These are phyloP conservation scores for Sus cebifrons DNA, from an alignment of 2,797 vertebrate genomes.

Conservation along the genomic window DNA sequence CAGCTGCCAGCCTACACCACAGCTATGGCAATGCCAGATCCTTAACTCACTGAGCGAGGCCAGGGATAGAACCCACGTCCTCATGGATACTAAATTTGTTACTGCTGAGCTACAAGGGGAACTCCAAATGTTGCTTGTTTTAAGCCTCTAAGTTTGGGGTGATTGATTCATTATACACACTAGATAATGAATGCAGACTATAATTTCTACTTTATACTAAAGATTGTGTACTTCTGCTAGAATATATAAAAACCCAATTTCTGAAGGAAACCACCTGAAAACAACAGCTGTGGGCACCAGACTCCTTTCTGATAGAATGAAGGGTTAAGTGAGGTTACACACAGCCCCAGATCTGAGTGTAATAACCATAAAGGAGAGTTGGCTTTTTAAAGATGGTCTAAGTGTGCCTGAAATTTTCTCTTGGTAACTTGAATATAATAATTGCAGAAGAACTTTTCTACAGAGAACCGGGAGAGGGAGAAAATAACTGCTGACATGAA, in stretches of 20 bases:
- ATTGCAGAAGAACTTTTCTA: conserved; percentile 56
- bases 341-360: neutral
- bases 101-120: too few species aligned
- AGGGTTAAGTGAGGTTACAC: conserved; percentile 13
- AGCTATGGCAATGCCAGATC: too few species aligned
- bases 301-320: conserved; percentile 52
- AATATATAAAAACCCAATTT: conserved; percentile 53
- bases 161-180: neutral
- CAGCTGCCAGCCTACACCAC: too few species aligned
- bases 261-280: conserved; percentile 16
- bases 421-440: conserved; percentile 54
- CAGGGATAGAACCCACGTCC: too few species aligned
- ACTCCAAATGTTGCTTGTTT: neutral
- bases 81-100: too few species aligned
- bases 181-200: neutral
- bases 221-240: conserved; percentile 1
- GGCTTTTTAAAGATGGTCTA: neutral
- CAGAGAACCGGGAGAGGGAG: neutral
- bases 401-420: conserved; percentile 59
- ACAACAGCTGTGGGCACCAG: neutral
- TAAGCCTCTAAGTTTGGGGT: neutral
- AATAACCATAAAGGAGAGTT: neutral
- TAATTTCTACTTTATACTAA: conserved; percentile 56
- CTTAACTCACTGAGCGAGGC: too few species aligned
- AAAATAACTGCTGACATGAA: conserved; percentile 56